phyloP scores from a whole-genome alignment of 2,797 vertebrate genomes.

The Cyclura pinguis region DNA sequence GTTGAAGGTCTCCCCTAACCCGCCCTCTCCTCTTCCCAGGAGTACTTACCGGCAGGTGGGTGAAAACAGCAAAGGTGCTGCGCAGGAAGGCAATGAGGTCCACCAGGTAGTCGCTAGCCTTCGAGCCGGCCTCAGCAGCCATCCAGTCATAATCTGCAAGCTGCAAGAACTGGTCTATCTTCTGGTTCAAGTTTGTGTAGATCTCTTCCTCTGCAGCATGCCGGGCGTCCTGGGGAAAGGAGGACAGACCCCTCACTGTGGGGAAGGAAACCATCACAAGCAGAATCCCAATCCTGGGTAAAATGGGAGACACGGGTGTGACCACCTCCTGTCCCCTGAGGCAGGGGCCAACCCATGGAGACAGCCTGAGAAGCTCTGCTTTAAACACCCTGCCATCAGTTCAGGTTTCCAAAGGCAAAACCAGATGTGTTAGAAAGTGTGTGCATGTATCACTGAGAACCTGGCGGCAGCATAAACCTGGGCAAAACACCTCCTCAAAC shows the following conservation, averaged over 20 bases:
- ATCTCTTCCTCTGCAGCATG: slow-evolving; percentile 96
- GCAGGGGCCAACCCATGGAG: no score
- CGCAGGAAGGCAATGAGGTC: slow-evolving; percentile 95
- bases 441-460: no score
- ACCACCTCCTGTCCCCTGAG: no score
- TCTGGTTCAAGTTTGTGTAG: slow-evolving; percentile 95
- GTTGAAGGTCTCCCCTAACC: not conserved
- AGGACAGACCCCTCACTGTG: accelerated
- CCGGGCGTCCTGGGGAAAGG: slow-evolving; percentile 87
- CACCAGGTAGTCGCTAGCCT: slow-evolving; percentile 90
- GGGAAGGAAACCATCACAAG: not conserved
- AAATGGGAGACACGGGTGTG: not conserved
- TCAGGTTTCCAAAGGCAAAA: no score
- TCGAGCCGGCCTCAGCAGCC: slow-evolving; percentile 79
- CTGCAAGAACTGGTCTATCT: slow-evolving; percentile 98
- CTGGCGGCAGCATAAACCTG: no score
- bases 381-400: no score
- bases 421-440: no score
- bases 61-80: slow-evolving; percentile 96
- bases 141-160: slow-evolving; percentile 96
- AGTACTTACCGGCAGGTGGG: slow-evolving; percentile 90
- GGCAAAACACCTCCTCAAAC: no score
- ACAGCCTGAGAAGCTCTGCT: no score
- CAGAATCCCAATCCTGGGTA: not conserved
- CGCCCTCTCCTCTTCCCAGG: accelerated